Evolutionary conservation across 2,888 invertebrate genomes (phyloP), one percentile per base, ranked within the genome.

Genomic region (Halictus ligatus): DNA sequence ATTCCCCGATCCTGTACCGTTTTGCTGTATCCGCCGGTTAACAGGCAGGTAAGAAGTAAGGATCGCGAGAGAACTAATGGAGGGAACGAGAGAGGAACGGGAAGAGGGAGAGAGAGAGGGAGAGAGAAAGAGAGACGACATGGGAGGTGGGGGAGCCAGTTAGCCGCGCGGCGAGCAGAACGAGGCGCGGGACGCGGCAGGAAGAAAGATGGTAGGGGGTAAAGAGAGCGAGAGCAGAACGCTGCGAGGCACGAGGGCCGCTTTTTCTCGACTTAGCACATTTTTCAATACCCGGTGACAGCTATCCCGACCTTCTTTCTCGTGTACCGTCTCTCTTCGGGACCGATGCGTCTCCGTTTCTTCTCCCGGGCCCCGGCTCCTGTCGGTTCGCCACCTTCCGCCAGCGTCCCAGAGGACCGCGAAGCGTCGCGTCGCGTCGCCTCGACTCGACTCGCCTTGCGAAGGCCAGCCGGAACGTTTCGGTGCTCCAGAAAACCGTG

Each of bases 231-330:
- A 84, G 89, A 89, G 92, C 85, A 90, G 91, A 93, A 91, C 92
- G 94, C 93, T 94, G 88, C 89, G 89, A 91, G 93, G 88, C 89
- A 92, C 92, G 91, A 90, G 89, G 90, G 91, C 92, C 89, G 91
- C 93, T 94, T 94, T 94, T 94, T 94, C 93, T 92, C 87, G 88
- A 90, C 92, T 94, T 94, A 91, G 93, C 93, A 94, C 94, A 94
- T 94, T 94, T 94, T 94, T 94, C 94, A 94, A 93, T 93, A 92
- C 90, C 89, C 86, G 93, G 91, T 93, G 94, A 94, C 94, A 93
- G 94, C 93, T 93, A 93, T 92, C 90, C 67, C 90, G 89, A 87
- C 86, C 88, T 90, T 90, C 87, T 82, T 90, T 85, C 87, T 80
- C 90, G 83, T 83, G 75, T 76, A 71, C 60, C 89, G 76, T 80